phyloP scores from a whole-genome alignment of 2,113 vertebrate species.

The Synchiropus splendidus region DNA sequence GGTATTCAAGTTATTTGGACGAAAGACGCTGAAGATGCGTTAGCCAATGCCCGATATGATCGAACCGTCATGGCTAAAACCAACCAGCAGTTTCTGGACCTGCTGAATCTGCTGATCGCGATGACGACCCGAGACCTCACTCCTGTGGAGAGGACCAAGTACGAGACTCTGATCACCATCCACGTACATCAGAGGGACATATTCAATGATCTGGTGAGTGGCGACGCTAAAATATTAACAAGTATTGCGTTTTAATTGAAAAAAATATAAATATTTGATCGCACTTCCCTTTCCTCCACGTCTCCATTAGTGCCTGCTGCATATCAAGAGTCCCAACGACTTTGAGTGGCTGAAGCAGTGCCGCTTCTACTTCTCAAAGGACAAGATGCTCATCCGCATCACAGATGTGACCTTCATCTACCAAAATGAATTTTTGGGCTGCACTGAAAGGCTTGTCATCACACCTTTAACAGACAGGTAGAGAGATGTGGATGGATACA shows the following conservation, averaged over 20 bases:
- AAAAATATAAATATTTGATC: too few relatives aligned
- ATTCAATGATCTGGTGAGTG: constrained; percentile 79
- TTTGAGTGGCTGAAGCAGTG: constrained; percentile 88
- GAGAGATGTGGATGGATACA: too few relatives aligned
- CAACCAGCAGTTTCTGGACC: constrained; percentile 73
- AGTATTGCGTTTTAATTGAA: too few relatives aligned
- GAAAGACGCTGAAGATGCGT: constrained; percentile 75
- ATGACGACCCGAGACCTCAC: constrained; percentile 75
- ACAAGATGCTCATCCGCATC: constrained; percentile 74
- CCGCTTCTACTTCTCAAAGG: constrained; percentile 76
- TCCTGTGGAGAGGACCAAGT: constrained; percentile 79
- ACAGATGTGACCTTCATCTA: constrained; percentile 83
- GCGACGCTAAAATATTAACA: too few relatives aligned
- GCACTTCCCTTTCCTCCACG: too few relatives aligned
- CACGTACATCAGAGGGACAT: constrained; percentile 85
- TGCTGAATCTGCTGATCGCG: constrained; percentile 72
- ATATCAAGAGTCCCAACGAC: constrained; percentile 69
- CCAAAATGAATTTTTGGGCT: constrained; percentile 86
- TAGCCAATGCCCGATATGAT: constrained; percentile 69
- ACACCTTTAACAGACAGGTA: constrained; percentile 85
- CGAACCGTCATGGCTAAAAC: constrained; percentile 72
- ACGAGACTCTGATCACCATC: constrained; percentile 82
- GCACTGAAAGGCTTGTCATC: constrained; percentile 83
- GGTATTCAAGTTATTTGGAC: constrained; percentile 87
- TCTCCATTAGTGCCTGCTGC: constrained; percentile 24